These are phyloP conservation scores for Bombyx mandarina DNA, from an alignment of 1,140 invertebrate genomes.

Conservation along the genomic window DNA sequence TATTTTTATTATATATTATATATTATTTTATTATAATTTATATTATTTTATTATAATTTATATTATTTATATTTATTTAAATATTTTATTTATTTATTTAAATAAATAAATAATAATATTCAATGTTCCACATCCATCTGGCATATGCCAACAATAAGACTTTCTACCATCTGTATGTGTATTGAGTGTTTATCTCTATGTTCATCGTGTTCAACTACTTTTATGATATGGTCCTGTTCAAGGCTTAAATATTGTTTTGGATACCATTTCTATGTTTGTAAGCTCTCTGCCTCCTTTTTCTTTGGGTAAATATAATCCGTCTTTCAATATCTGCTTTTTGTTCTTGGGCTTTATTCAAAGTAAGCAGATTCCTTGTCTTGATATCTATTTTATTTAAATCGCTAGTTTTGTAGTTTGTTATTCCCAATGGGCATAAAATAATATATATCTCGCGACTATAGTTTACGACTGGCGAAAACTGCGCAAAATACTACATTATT, in stretches of 20 bases:
- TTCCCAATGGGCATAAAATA: conserved; percentile 14
- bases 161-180: conserved; percentile 7
- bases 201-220: conserved; percentile 11
- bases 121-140: too few species aligned
- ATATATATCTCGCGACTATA: too few species aligned
- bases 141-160: too few species aligned
- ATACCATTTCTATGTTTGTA: conserved; percentile 11
- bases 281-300: conserved; percentile 14
- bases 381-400: conserved; percentile 18
- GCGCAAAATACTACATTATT: too few species aligned
- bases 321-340: conserved; percentile 19
- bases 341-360: conserved; percentile 17
- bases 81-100: too few species aligned
- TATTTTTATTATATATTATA: too few species aligned
- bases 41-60: too few species aligned
- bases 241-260: conserved; percentile 11
- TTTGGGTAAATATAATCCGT: conserved; percentile 14
- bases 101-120: too few species aligned
- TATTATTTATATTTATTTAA: too few species aligned
- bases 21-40: too few species aligned
- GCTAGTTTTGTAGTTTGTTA: conserved; percentile 17
- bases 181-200: conserved; percentile 14
- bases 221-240: conserved; percentile 7
- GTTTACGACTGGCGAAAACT: too few species aligned
- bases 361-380: conserved; percentile 16